phyloP scores from a whole-genome alignment of 1,140 invertebrate genomes.

The Rhagoletis zephyria region DNA sequence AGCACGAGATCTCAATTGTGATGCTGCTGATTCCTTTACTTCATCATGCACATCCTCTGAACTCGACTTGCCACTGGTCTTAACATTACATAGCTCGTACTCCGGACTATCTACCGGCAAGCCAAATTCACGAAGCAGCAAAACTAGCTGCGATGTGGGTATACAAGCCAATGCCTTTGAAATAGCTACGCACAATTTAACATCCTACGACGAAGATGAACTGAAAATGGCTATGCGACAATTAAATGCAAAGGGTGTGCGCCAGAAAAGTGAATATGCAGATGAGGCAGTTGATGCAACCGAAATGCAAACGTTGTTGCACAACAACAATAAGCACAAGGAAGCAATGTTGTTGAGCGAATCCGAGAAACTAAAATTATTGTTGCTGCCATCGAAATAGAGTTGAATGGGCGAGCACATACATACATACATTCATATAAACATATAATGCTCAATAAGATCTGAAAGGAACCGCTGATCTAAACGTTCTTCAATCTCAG shows the following conservation, averaged over 20 bases:
- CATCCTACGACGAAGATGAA: slow-evolving; percentile 67
- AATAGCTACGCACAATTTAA: slow-evolving; percentile 76
- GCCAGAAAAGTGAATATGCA: slow-evolving; percentile 60
- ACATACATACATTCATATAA: no score
- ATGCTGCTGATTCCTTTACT: slow-evolving; percentile 56
- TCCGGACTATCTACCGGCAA: slow-evolving; percentile 74
- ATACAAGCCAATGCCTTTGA: slow-evolving; percentile 78
- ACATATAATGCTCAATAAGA: no score
- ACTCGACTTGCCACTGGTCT: slow-evolving; percentile 60
- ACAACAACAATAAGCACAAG: slow-evolving; percentile 58
- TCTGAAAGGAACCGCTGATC: no score
- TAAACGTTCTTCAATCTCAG: no score
- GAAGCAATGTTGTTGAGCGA: slow-evolving; percentile 70
- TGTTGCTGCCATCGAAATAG: slow-evolving; percentile 72
- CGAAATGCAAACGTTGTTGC: slow-evolving; percentile 66
- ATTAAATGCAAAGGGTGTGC: slow-evolving; percentile 66
- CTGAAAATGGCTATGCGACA: slow-evolving; percentile 67
- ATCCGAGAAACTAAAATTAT: slow-evolving; percentile 73
- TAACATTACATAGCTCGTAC: slow-evolving; percentile 73
- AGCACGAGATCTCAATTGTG: slow-evolving; percentile 57
- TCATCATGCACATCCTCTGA: slow-evolving; percentile 65
- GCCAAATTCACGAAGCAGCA: slow-evolving; percentile 74
- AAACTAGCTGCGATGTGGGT: slow-evolving; percentile 75
- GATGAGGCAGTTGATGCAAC: slow-evolving; percentile 60
- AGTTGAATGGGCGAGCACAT: neutral